Base-by-base conservation (phyloP, 2,888 invertebrate genomes). In the Hemithea aestivaria region DNA sequence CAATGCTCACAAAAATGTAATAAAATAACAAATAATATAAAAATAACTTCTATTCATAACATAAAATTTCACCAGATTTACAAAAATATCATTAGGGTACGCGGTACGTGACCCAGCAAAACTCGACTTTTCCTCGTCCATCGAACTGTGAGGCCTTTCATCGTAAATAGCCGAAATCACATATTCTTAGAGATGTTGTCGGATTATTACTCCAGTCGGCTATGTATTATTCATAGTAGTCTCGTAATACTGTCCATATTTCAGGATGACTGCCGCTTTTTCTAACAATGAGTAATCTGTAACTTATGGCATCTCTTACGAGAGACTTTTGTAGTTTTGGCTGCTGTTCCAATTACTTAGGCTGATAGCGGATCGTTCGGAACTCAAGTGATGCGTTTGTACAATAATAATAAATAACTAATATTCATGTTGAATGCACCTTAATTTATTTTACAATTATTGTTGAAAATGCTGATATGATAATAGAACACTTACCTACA, bases 201-300 rank as follows among this genome's bases (percentile, higher is more conserved):
- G 62, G 71, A 80, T 82, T 80, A 82, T 79, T 72, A 67, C 72
- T 70, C 49, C 60, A 62, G 51, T 66, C 62, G 56, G 55, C 53
- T 57, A 78, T 82, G 81, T 73, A 73, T 84, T 82, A 85, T 85
- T 85, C 83, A 84, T 84, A 66, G 62, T 65, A 67, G 71, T 76
- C 74, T 64, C 59, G 60, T 54, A 66, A 56, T 62, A 73, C 77
- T 73, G 51, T 58, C 56, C 60, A 75, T 81, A 73, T 67, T 67
- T 81, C 76, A 76, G 51, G 45, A 63, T 62, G 64, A 66, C 64
- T 65, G 58, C 67, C 69, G 62, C 57, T 58, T 67, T 67, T 62
- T 56, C 51, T 49, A 47, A 59, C 55, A 58, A 62, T 62, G 56
- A 56, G 61, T 57, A 51, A 48, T 48, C 46, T 40, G 36, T 42